Percentiles rank a stretch among this genome's conserved stretches.
Conservation (phyloP, 2,888 invertebrate genomes). For the Bugulina stolonifera region DNA sequence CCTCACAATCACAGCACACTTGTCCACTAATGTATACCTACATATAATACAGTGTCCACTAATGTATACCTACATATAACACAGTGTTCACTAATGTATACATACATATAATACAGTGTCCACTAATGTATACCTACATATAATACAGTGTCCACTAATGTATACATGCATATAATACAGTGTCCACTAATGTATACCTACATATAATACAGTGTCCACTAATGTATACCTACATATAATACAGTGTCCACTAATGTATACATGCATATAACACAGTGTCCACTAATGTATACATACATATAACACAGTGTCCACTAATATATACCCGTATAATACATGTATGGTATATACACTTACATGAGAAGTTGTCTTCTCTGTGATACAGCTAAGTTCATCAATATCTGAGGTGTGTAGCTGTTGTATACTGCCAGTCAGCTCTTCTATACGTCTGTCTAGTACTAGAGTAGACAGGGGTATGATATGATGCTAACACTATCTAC, state of each 20-base stretch:
- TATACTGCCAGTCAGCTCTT: neutral
- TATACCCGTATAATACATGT: too few relatives aligned
- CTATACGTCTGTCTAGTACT: neutral
- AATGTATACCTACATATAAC: neutral
- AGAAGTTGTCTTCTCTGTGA: neutral
- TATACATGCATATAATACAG: constrained; percentile 40
- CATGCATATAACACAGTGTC: constrained; percentile 60
- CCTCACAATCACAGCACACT: constrained; percentile 69
- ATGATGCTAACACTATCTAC: too few relatives aligned
- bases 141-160: constrained; percentile 68
- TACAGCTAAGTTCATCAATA: neutral
- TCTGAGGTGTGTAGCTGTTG: neutral
- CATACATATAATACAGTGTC: constrained; percentile 32
- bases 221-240: constrained; percentile 49
- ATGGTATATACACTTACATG: neutral
- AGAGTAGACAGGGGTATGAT: too few relatives aligned
- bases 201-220: constrained; percentile 70
- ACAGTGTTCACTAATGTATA: constrained; percentile 63
- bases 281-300: constrained; percentile 58
- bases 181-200: neutral
- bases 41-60: neutral
- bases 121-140: neutral
- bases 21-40: constrained; percentile 63
- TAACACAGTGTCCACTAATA: neutral
- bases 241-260: neutral